Conservation (phyloP, 2,797 vertebrate genomes). For the Euphonia xanthogaster region DNA sequence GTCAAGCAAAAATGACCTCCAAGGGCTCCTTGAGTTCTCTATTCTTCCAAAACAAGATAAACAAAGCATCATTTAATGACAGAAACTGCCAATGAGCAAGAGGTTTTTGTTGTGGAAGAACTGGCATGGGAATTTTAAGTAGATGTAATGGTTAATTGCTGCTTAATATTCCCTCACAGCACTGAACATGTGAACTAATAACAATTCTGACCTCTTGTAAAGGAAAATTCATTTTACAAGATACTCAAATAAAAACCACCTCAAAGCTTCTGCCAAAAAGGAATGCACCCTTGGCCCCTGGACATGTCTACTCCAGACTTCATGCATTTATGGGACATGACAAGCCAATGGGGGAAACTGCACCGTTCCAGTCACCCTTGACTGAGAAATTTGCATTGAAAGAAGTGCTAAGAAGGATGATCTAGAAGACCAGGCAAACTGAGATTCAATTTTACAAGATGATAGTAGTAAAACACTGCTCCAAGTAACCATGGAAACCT, state of each 20-base stretch:
- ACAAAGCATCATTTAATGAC: neutral
- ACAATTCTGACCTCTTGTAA: neutral
- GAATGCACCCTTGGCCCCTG: neutral
- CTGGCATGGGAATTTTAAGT: slow-evolving; percentile 2
- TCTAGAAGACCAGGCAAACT: neutral
- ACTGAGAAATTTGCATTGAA: neutral
- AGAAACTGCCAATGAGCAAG: neutral
- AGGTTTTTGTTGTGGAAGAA: slow-evolving; percentile 21
- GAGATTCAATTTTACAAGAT: neutral
- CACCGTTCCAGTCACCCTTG: neutral
- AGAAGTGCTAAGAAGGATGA: neutral
- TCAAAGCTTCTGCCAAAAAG: neutral
- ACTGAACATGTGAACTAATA: neutral
- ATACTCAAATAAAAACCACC: neutral
- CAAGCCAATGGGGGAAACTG: neutral
- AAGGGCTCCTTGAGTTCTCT: neutral
- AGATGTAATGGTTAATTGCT: neutral
- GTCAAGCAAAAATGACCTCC: neutral
- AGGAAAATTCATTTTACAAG: neutral
- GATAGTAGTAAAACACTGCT: neutral
- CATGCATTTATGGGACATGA: rapidly evolving
- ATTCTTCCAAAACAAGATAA: neutral
- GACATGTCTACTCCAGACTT: neutral
- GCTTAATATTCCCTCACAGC: neutral
- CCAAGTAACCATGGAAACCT: neutral